Conservation (phyloP, 1,140 invertebrate genomes). For the Zelostemma sp. region DNA sequence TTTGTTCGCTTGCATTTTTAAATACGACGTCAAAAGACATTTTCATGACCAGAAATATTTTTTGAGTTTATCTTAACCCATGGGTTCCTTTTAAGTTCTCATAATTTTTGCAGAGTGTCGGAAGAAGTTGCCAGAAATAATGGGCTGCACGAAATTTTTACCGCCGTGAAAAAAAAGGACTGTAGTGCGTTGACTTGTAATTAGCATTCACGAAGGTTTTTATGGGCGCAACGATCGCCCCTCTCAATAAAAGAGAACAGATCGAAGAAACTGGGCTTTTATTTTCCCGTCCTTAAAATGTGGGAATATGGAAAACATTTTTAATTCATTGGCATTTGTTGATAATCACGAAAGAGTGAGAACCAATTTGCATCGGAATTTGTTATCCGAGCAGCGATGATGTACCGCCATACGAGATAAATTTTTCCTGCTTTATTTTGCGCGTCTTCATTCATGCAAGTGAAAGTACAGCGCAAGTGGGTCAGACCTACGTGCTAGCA, state of each 20-base stretch:
- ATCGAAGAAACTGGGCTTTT: not conserved
- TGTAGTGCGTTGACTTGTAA: constrained; percentile 46
- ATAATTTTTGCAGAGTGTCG: constrained; percentile 49
- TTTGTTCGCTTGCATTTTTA: too few relatives aligned
- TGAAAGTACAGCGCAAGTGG: constrained; percentile 41
- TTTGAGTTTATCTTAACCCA: too few relatives aligned
- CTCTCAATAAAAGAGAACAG: constrained; percentile 18
- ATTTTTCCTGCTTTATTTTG: constrained; percentile 19
- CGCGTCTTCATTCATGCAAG: constrained; percentile 23
- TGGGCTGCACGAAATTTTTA: constrained; percentile 57
- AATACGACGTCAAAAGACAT: too few relatives aligned
- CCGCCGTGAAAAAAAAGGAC: constrained; percentile 56
- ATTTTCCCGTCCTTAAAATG: too few relatives aligned
- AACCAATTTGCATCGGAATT: constrained; percentile 11
- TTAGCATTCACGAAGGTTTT: not conserved
- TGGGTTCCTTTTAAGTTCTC: constrained; percentile 11
- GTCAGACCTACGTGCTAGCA: constrained; percentile 30
- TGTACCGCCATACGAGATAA: too few relatives aligned
- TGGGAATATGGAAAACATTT: constrained; percentile 1
- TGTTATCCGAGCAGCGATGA: not conserved
- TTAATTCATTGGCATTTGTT: too few relatives aligned
- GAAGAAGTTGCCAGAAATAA: constrained; percentile 49
- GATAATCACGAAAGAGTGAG: constrained; percentile 15
- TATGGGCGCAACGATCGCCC: not conserved
- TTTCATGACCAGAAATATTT: too few relatives aligned